phyloP scores from a whole-genome alignment of 1,140 invertebrate genomes.

The Zaprionus ghesquierei region DNA sequence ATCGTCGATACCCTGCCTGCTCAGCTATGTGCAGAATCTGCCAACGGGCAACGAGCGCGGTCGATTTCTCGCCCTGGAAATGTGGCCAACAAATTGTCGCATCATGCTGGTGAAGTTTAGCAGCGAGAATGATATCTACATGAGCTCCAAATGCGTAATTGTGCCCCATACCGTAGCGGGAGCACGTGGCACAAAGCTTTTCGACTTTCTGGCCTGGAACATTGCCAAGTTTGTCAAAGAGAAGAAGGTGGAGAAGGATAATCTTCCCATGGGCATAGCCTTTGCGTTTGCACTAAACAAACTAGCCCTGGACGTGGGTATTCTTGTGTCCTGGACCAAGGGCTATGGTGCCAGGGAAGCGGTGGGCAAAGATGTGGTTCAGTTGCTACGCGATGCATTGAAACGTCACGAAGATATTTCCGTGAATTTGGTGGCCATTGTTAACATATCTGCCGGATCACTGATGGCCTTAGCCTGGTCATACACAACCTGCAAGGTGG shows the following conservation, averaged over 20 bases:
- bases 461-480: constrained; percentile 84
- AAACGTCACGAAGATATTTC: constrained; percentile 83
- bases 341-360: constrained; percentile 55
- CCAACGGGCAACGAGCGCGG: constrained; percentile 97
- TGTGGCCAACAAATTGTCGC: constrained; percentile 99
- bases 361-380: constrained; percentile 92
- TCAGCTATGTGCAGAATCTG: constrained; percentile 97
- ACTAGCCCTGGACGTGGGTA: constrained; percentile 93
- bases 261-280: constrained; percentile 92
- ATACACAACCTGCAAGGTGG: constrained; percentile 70
- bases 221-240: constrained; percentile 95
- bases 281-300: constrained; percentile 98
- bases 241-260: constrained; percentile 87
- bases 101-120: constrained; percentile 96
- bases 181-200: constrained; percentile 92
- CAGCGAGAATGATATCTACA: constrained; percentile 90
- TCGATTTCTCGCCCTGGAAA: constrained; percentile 97
- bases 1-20: constrained; percentile 94
- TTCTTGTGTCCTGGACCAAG: constrained; percentile 94
- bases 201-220: constrained; percentile 98
- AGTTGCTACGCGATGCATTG: constrained; percentile 90
- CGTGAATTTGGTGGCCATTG: constrained; percentile 94
- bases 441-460: constrained; percentile 98
- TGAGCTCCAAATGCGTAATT: constrained; percentile 98
- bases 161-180: constrained; percentile 96